Base-by-base conservation (phyloP, 2,888 invertebrate species). In the Harpalus rufipes region DNA sequence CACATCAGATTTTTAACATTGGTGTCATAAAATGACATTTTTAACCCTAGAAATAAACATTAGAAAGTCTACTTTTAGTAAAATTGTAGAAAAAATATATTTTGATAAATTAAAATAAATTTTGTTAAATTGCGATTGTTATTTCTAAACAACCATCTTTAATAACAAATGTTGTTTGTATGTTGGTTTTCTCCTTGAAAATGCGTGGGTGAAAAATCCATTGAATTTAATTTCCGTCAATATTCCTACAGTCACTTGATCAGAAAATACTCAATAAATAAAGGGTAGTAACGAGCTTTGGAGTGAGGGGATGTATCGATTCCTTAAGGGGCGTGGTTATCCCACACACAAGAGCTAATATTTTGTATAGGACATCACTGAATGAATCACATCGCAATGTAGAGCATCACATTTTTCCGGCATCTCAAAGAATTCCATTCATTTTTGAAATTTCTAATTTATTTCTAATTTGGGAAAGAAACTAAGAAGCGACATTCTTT, bases 211-310 rank as follows among this genome's bases (percentile, higher is more conserved):
- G 25, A 63, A n/a, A n/a, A n/a, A n/a, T n/a, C n/a, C n/a, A 63
- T 21, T 7, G 8, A 10, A 21, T 68, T 68, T 39, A 10, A 72
- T 72, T 39, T 72, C 18, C 72, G 14, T 72, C 44, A 16, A 72
- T 72, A 72, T 72, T 32, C 6, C 8, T 14, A n/a, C 41, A 72
- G 7, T 8, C 32, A 72, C 39, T 39, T 72, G 72, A 39, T 72
- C 72, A 63, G 21, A 25, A 21, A 63, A 21, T 63, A 63, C 63
- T 63, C 63, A 14, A 72, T 72, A 72, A 18, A 72, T 72, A 72
- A 32, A 44, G 41, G 41, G 39, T 2, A n/a, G 44, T n/a, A 41
- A 39, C 41, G 41, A 25, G 39, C 10, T 1, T 12, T 39, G 32
- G 12, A 14, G n/a, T 4, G 72, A 72, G 44, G 72, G 41, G 72